These are phyloP conservation scores for Artibeus jamaicensis DNA, from an alignment of 2,797 vertebrate species.

Conservation along the genomic window DNA sequence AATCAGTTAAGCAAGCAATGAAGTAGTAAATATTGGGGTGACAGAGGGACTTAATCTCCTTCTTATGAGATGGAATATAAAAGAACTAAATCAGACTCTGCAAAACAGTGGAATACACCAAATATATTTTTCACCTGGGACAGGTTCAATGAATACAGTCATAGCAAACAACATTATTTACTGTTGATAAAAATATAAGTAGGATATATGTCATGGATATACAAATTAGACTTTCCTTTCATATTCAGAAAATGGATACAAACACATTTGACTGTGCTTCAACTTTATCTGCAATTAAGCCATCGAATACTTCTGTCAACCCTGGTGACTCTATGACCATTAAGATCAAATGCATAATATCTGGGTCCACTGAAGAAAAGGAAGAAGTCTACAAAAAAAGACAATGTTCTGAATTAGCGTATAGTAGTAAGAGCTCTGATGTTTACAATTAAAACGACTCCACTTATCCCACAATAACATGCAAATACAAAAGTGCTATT, in stretches of 20 bases:
- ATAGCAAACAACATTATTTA: background rate
- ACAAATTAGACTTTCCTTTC: background rate
- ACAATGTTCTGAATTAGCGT: background rate
- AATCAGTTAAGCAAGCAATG: background rate
- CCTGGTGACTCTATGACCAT: constrained; percentile 57
- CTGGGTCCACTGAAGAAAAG: constrained; percentile 82
- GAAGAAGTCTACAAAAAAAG: constrained; percentile 76
- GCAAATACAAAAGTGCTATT: background rate
- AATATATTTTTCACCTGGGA: background rate
- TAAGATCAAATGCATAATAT: constrained; percentile 80
- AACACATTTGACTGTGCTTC: background rate
- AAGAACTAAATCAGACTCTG: background rate
- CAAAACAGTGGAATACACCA: background rate
- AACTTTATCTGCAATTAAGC: constrained; percentile 81
- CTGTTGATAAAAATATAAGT: background rate
- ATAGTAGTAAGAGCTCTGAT: background rate
- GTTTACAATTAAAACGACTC: background rate
- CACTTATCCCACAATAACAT: background rate
- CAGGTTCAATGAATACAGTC: background rate
- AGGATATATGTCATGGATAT: background rate
- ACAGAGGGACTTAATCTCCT: background rate
- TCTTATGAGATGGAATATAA: background rate
- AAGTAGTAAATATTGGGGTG: background rate
- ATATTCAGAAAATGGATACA: background rate
- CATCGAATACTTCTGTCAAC: constrained; percentile 77